These are phyloP conservation scores for Fratercula arctica DNA, from an alignment of 2,797 vertebrate genomes.

Conservation along the genomic window DNA sequence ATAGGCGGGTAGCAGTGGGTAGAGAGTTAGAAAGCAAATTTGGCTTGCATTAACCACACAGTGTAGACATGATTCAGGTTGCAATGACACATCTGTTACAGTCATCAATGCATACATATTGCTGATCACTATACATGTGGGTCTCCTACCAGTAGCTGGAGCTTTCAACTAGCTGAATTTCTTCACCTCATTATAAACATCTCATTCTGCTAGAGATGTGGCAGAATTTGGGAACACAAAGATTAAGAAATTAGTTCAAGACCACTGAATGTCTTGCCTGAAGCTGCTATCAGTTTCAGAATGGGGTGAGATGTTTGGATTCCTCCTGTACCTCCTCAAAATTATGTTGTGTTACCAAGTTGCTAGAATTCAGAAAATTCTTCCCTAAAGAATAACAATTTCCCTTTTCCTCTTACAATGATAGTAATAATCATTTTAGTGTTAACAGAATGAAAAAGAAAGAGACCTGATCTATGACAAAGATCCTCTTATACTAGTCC, in stretches of 20 bases:
- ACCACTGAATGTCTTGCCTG: not conserved
- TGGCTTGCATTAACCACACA: not conserved
- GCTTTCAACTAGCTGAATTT: not conserved
- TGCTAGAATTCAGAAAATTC: not conserved
- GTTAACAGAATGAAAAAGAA: conserved; percentile 1
- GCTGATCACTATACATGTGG: not conserved
- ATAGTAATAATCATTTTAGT: not conserved
- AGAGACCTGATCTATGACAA: not conserved
- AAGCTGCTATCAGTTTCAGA: not conserved
- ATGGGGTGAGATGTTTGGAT: not conserved
- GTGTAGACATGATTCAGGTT: not conserved
- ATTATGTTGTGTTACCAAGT: not conserved
- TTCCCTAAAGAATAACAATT: not conserved
- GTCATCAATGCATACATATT: not conserved
- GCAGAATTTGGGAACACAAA: not conserved
- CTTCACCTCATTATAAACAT: not conserved
- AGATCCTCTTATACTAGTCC: not conserved
- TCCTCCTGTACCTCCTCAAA: not conserved
- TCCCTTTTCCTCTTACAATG: not conserved
- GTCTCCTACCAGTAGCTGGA: not conserved
- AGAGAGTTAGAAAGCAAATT: not conserved
- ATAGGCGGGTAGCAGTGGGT: not conserved
- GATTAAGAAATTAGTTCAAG: not conserved
- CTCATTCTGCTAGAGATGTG: not conserved
- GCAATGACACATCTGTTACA: not conserved